Base-by-base conservation (phyloP, 2,888 invertebrate species). In the Hirtodrosophila histrioides region DNA sequence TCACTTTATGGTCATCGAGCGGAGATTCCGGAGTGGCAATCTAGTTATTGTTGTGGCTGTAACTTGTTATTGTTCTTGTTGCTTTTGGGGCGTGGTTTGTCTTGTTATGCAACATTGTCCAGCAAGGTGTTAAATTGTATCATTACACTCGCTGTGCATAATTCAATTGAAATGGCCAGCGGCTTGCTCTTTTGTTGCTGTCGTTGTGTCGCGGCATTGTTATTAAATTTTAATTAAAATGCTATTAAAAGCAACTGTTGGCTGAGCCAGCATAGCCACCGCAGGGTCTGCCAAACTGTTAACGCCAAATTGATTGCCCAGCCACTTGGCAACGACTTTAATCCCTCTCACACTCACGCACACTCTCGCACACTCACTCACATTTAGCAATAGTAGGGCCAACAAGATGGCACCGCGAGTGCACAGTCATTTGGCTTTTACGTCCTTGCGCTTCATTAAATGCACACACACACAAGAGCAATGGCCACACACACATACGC, bases 171-270 rank as follows among this genome's bases (percentile, higher is more conserved):
- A 66, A n/a, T 54, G 37, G 27, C 51, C 61, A 62, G 24, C 17
- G 39, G 53, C 23, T n/a, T 17, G 53, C n/a, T 43, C 3, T n/a
- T 4, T 36, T 43, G 23, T 49, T 44, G 45, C 12, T 53, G 23
- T 49, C 24, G 36, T 27, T 46, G 40, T 53, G 7, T 54, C 44
- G 43, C 8, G 37, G 49, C 31, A 56, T 68, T 67, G 66, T 66
- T 74, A 74, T 78, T 71, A 77, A 71, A 75, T 71, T 78, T 63
- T 62, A 75, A 78, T 80, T 78, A 78, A 75, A 78, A 69, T 54
- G 36, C 66, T 56, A 71, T 78, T 54, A 74, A 74, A 53, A 54
- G 63, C 66, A 71, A 68, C 70, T 77, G 80, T 68, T 64, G 40
- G 68, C 39, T 40, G 37, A 11, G 36, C 56, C 39, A 40, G 9